Percentiles rank a stretch among this genome's conserved stretches.
phyloP scores from a whole-genome alignment of 92 coral and sea anemone species.

The Actinostola sp. region DNA sequence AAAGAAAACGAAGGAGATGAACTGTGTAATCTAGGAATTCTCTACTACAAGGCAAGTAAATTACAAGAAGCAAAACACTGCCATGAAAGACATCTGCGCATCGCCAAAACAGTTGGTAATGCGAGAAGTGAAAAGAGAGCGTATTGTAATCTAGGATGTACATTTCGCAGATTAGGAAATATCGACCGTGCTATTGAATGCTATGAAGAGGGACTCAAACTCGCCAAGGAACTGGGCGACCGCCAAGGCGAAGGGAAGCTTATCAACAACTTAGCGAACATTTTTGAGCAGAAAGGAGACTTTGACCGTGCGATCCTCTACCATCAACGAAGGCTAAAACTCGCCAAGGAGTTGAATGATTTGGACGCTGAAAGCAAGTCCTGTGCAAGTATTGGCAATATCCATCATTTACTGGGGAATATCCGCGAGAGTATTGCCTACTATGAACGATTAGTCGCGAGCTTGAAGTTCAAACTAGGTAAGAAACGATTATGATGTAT shows the following conservation, averaged over 20 bases:
- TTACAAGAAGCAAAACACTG: slow-evolving; percentile 82
- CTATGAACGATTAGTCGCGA: slow-evolving; percentile 90
- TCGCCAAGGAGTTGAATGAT: slow-evolving; percentile 89
- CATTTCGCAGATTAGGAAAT: slow-evolving; percentile 76
- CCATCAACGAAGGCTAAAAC: slow-evolving; percentile 74
- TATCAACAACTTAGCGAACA: slow-evolving; percentile 90
- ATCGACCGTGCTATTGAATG: slow-evolving; percentile 89
- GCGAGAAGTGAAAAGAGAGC: slow-evolving; percentile 83
- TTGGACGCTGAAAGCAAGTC: slow-evolving; percentile 93
- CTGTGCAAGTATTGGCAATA: slow-evolving; percentile 92
- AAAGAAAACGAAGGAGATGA: slow-evolving; percentile 83
- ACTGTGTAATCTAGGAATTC: slow-evolving; percentile 84
- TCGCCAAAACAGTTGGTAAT: slow-evolving; percentile 65
- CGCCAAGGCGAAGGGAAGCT: slow-evolving; percentile 93
- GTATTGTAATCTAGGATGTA: slow-evolving; percentile 92
- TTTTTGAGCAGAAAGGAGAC: slow-evolving; percentile 83
- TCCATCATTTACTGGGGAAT: slow-evolving; percentile 87
- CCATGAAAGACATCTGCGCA: slow-evolving; percentile 81
- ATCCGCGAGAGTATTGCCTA: slow-evolving; percentile 90
- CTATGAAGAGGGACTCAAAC: slow-evolving; percentile 87
- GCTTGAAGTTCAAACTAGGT: slow-evolving; percentile 92
- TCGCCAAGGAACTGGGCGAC: slow-evolving; percentile 78
- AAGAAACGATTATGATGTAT: slow-evolving; percentile 22
- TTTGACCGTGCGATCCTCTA: slow-evolving; percentile 87
- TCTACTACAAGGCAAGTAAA: slow-evolving; percentile 84